Conservation (phyloP, 2,888 invertebrate species). For the Neoaliturus tenellus region DNA sequence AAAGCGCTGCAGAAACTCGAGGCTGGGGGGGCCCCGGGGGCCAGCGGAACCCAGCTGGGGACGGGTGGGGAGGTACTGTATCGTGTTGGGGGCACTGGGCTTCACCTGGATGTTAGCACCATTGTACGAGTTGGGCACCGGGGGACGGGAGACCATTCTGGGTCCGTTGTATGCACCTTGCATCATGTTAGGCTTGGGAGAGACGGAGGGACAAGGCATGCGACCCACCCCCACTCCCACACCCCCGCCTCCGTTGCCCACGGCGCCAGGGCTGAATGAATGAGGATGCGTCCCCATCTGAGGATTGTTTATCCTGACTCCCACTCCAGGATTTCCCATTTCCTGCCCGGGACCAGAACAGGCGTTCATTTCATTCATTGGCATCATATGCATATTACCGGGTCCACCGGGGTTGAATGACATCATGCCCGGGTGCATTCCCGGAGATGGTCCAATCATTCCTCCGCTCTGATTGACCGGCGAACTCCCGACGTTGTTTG, state of each 20-base stretch:
- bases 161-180: slow-evolving; percentile 68
- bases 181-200: slow-evolving; percentile 71
- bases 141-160: slow-evolving; percentile 70
- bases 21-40: slow-evolving; percentile 89
- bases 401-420: slow-evolving; percentile 75
- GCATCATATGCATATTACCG: slow-evolving; percentile 72
- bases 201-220: slow-evolving; percentile 64
- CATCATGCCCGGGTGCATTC: slow-evolving; percentile 75
- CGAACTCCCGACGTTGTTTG: slow-evolving; percentile 82
- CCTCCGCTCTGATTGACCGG: slow-evolving; percentile 75
- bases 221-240: slow-evolving; percentile 71
- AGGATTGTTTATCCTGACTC: slow-evolving; percentile 52
- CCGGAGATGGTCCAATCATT: slow-evolving; percentile 70
- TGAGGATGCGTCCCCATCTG: slow-evolving; percentile 57
- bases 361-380: slow-evolving; percentile 72
- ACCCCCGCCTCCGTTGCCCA: slow-evolving; percentile 64
- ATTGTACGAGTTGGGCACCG: slow-evolving; percentile 78
- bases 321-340: slow-evolving; percentile 41
- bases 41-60: slow-evolving; percentile 86
- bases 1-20: slow-evolving; percentile 93
- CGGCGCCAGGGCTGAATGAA: slow-evolving; percentile 56
- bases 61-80: slow-evolving; percentile 97
- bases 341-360: slow-evolving; percentile 65
- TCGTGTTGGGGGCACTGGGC: slow-evolving; percentile 97
- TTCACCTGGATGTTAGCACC: slow-evolving; percentile 91